Percentiles rank a stretch among this genome's conserved stretches.
Evolutionary conservation across 1,140 invertebrate genomes (phyloP).

Genomic region (Steinernema khuongi): DNA sequence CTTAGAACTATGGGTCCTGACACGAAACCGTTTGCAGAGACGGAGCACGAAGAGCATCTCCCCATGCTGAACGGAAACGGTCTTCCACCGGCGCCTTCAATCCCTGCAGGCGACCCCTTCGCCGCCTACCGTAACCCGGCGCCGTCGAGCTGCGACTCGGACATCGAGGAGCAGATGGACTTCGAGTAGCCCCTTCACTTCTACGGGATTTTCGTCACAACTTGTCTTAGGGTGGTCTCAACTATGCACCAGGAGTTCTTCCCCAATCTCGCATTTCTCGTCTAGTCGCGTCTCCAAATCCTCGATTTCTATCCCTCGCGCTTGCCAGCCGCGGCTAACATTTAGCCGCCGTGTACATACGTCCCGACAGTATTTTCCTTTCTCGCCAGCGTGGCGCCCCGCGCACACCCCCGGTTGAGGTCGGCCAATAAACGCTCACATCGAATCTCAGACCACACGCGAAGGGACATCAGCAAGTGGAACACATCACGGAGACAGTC

Average conservation of each 20-base stretch:
- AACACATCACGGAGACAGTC: no score
- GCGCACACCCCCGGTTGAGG: no score
- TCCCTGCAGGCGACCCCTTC: not conserved
- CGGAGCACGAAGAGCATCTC: not conserved
- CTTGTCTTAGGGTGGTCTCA: conserved; percentile 8
- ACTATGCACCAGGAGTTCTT: not conserved
- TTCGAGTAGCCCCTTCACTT: not conserved
- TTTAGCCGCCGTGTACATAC: conserved; percentile 13
- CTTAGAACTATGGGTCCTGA: no score
- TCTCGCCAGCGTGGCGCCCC: no score
- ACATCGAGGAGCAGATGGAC: conserved; percentile 15
- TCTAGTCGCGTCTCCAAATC: not conserved
- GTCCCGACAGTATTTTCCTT: no score
- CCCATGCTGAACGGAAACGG: conserved; percentile 4
- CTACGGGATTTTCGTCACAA: conserved; percentile 12
- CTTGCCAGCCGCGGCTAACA: conserved; percentile 1
- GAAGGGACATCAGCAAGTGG: no score
- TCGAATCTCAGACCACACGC: no score
- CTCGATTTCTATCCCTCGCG: not conserved
- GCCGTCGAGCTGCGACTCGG: not conserved
- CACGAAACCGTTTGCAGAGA: no score
- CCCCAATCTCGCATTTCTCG: conserved; percentile 11
- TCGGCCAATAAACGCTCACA: no score
- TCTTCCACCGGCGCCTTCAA: not conserved
- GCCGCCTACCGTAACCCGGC: not conserved